A percentile compares a stretch with the other conserved stretches of the same genome.
These are phyloP conservation scores for Amphimallon solstitiale DNA, from an alignment of 2,888 invertebrate species.

Conservation along the genomic window DNA sequence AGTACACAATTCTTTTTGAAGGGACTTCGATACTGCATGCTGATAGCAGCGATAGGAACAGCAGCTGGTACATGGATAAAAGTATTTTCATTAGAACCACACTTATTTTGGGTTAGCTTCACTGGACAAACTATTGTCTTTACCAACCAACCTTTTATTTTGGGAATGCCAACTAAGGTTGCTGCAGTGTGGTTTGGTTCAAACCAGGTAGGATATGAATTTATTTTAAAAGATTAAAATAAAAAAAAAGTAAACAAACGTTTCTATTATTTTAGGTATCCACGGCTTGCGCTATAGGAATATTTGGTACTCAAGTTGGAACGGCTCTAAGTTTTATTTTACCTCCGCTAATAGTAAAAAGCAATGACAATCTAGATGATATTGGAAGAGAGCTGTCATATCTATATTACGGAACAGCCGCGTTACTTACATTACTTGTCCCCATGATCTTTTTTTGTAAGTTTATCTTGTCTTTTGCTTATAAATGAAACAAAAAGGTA, in stretches of 20 bases:
- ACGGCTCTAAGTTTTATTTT: conserved; percentile 76
- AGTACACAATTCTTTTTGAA: too few species aligned
- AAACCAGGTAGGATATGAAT: conserved; percentile 81
- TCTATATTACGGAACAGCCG: conserved; percentile 64
- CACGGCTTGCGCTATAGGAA: conserved; percentile 76
- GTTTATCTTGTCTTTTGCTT: conserved; percentile 51
- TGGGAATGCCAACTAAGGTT: conserved; percentile 88
- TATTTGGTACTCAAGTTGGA: conserved; percentile 80
- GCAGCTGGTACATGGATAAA: conserved; percentile 89
- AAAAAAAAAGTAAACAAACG: too few species aligned
- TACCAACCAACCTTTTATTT: conserved; percentile 89
- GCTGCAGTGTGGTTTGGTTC: conserved; percentile 98
- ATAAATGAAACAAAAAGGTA: conserved; percentile 38
- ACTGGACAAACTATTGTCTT: conserved; percentile 87
- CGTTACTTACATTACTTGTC: too few species aligned
- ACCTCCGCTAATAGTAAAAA: conserved; percentile 68
- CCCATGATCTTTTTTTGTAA: too few species aligned
- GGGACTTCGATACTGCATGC: conserved; percentile 83
- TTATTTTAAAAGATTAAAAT: background rate
- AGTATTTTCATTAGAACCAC: conserved; percentile 83
- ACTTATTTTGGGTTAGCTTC: conserved; percentile 87
- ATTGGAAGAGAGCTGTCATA: conserved; percentile 61
- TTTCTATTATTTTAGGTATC: conserved; percentile 74
- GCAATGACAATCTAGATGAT: conserved; percentile 51
- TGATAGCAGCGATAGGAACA: conserved; percentile 85